Evolutionary conservation across 37 sponge, comb jelly and placozoan genomes (phyloP), one percentile per base, ranked within the genome.

Genomic region (Lycopodina hypogea): DNA sequence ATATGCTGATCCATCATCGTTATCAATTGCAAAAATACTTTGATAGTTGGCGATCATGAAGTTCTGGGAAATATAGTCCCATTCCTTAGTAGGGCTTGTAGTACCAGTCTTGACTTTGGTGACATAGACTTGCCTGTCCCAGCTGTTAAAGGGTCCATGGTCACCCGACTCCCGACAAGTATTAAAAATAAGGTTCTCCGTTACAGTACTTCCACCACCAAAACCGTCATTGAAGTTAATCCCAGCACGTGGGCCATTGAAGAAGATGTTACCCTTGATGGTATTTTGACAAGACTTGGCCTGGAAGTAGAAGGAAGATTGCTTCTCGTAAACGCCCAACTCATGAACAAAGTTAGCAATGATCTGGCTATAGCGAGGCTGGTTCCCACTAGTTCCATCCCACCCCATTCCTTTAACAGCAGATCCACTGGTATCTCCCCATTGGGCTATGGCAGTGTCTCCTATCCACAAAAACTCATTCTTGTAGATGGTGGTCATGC

Each of bases 181-280:
- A 65, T 91, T 91, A 88, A 91, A 87, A 24, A 83, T n/a, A 26
- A 91, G 72, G 62, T 91, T 91, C 9, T 72, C 53, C 8, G 65
- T 51, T 45, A 90, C 70, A 58, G 41, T 42, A 34, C 72, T 78
- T 23, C 71, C 88, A 8, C 88, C 92, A 38, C 92, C 92, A 77
- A 92, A 92, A 0, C 92, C 92, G 57, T 92, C 88, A 77, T 92
- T 92, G 72, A 92, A 92, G 71, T 92, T 88, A 41, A 92, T 88
- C 0, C 93, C 93, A 12, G 89, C 89, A 38, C 92, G 79, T 0
- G 92, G 92, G 32, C 92, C 92, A 77, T 91, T 91, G 84, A 86
- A 91, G 80, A 86, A 87, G 60, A 91, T 84, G 41, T 91, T 91
- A 6, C 83, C 89, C 21, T 19, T 36, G 35, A 91, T 30, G 28